These are phyloP conservation scores for Thelaira solivaga DNA, from an alignment of 2,888 invertebrate genomes.

Conservation along the genomic window DNA sequence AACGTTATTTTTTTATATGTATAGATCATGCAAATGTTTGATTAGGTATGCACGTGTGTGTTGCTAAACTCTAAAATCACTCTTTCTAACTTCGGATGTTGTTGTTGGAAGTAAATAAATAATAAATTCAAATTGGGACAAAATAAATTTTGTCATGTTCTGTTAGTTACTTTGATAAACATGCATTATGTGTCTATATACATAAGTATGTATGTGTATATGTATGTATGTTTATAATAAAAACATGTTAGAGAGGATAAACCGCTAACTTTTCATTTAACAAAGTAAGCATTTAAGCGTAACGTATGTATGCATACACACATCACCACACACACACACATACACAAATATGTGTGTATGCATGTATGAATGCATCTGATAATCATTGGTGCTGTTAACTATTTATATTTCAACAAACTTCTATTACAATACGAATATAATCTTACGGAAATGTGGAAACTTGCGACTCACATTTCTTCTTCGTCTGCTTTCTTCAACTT, in stretches of 20 bases:
- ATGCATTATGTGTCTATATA: background rate
- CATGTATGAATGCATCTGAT: background rate
- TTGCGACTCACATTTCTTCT: slow-evolving; percentile 30
- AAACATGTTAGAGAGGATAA: background rate
- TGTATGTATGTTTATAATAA: background rate
- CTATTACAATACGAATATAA: background rate
- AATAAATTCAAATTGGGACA: too few relatives aligned
- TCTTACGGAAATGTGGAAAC: slow-evolving; percentile 48
- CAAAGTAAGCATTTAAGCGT: slow-evolving; percentile 45
- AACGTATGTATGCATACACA: slow-evolving; percentile 25
- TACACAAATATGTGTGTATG: background rate
- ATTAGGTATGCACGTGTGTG: too few relatives aligned
- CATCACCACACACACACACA: background rate
- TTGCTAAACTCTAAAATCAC: too few relatives aligned
- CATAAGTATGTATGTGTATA: background rate
- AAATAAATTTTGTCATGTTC: too few relatives aligned
- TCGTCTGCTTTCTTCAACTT: background rate
- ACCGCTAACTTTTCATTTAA: slow-evolving; percentile 51
- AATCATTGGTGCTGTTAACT: too few relatives aligned
- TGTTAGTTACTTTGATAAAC: too few relatives aligned
- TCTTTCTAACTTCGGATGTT: too few relatives aligned
- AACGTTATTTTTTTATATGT: too few relatives aligned
- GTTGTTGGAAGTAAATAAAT: too few relatives aligned
- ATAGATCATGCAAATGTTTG: too few relatives aligned
- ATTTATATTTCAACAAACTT: background rate